Evolutionary conservation across 2,888 invertebrate genomes (phyloP).

Genomic region (Eristalis intricaria): DNA sequence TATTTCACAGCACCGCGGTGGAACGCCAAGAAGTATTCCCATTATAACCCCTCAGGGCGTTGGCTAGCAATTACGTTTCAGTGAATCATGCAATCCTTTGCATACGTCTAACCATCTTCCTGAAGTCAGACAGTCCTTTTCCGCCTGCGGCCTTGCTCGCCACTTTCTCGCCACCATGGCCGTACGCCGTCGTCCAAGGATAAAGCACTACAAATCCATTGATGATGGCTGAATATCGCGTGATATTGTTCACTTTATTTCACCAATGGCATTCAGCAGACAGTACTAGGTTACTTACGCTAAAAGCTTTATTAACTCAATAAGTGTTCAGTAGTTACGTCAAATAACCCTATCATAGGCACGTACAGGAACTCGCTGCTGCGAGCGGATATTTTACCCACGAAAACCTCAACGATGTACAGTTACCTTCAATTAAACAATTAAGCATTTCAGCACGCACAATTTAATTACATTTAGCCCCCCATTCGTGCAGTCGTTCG

Average conservation of each 20-base stretch:
- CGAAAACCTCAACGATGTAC: background rate
- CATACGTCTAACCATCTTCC: too few species aligned
- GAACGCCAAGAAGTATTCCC: too few species aligned
- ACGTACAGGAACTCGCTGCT: constrained; percentile 17
- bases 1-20: too few species aligned
- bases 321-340: constrained; percentile 20
- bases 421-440: constrained; percentile 45
- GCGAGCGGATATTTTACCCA: constrained; percentile 15
- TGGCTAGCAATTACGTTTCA: too few species aligned
- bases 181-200: background rate
- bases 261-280: background rate
- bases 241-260: background rate
- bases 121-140: too few species aligned
- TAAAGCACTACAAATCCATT: background rate
- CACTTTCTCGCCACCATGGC: background rate
- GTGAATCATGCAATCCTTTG: too few species aligned
- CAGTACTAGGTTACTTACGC: constrained; percentile 6
- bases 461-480: constrained; percentile 55
- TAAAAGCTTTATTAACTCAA: constrained; percentile 50
- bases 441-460: constrained; percentile 63
- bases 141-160: too few species aligned
- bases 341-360: constrained; percentile 5
- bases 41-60: too few species aligned
- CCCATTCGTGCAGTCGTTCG: constrained; percentile 35
- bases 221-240: background rate